Conservation (phyloP, 2,888 invertebrate species). For the Chalcosyrphus nemorum region DNA sequence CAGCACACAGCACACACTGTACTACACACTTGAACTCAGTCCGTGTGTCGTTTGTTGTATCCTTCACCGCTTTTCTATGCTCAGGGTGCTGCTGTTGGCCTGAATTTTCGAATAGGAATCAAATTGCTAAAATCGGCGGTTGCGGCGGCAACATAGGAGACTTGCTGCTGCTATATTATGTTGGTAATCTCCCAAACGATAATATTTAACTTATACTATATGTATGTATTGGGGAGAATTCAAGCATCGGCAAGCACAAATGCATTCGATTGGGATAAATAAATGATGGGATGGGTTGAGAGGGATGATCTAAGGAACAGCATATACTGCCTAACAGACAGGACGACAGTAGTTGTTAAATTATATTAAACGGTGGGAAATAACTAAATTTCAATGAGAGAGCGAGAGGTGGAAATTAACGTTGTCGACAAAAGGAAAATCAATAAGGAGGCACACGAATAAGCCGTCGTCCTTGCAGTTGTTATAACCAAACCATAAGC, state of each 20-base stretch:
- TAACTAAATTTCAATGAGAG: constrained; percentile 38
- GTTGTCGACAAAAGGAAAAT: constrained; percentile 41
- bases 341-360: constrained; percentile 53
- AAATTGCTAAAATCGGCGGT: constrained; percentile 52
- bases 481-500: too few relatives aligned
- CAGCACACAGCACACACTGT: constrained; percentile 24
- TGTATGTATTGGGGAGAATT: constrained; percentile 43
- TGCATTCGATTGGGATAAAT: constrained; percentile 67
- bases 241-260: constrained; percentile 47
- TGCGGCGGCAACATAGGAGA: constrained; percentile 29
- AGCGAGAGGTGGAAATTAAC: constrained; percentile 57
- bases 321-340: constrained; percentile 16
- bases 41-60: background rate
- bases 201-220: constrained; percentile 40
- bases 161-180: constrained; percentile 37
- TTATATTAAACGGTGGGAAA: constrained; percentile 57
- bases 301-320: constrained; percentile 1
- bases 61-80: constrained; percentile 7
- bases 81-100: constrained; percentile 47
- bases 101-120: constrained; percentile 50
- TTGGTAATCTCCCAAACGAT: constrained; percentile 59
- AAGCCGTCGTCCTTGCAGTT: constrained; percentile 42
- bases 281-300: constrained; percentile 43
- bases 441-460: constrained; percentile 57
- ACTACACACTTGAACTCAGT: constrained; percentile 16